Evolutionary conservation across 1,140 invertebrate genomes (phyloP).

Genomic region (Colletes gigas): DNA sequence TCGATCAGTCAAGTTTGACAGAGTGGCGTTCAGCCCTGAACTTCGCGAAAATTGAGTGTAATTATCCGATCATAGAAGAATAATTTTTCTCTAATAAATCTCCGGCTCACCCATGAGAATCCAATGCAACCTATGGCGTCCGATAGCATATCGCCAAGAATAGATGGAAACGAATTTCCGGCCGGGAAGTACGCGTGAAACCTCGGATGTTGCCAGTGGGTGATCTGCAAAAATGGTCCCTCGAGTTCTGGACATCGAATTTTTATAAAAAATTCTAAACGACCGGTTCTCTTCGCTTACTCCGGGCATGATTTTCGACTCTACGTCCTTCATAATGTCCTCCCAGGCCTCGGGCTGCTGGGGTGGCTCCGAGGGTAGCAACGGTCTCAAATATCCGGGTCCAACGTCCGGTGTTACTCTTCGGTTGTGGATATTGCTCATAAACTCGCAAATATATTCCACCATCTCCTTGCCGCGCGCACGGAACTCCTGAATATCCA

Average conservation of each 20-base stretch:
- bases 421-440: conserved; percentile 91
- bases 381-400: conserved; percentile 93
- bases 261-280: too few relatives aligned
- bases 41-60: conserved; percentile 19
- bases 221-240: conserved; percentile 84
- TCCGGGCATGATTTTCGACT: conserved; percentile 98
- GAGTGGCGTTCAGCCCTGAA: neutral
- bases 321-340: conserved; percentile 96
- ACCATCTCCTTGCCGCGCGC: conserved; percentile 96
- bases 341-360: conserved; percentile 94
- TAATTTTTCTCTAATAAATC: neutral
- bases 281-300: conserved; percentile 81
- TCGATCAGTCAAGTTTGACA: conserved; percentile 41
- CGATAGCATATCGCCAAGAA: conserved; percentile 98
- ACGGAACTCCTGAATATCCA: conserved; percentile 95
- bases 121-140: conserved; percentile 98
- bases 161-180: conserved; percentile 98
- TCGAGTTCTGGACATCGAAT: too few relatives aligned
- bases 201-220: conserved; percentile 99
- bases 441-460: conserved; percentile 98
- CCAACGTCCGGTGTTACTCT: conserved; percentile 95
- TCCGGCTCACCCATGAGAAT: conserved; percentile 95
- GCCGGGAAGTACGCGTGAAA: conserved; percentile 99
- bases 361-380: conserved; percentile 93
- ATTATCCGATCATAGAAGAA: neutral